phyloP scores from a whole-genome alignment of 1,140 invertebrate genomes.

The Drosophila dunni region DNA sequence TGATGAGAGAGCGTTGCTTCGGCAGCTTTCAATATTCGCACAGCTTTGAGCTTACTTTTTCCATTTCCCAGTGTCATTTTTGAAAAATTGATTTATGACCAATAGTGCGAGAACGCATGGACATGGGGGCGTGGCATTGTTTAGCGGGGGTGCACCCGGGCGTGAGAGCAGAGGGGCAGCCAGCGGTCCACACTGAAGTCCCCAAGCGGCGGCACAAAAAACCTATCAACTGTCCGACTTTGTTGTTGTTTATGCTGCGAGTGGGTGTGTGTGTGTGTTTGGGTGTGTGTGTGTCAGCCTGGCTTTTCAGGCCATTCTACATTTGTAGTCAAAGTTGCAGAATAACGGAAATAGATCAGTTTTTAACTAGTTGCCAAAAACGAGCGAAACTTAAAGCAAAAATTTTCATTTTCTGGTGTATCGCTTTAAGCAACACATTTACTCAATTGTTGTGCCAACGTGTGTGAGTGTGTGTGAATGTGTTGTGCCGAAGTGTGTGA shows the following conservation, averaged over 20 bases:
- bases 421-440: constrained; percentile 35
- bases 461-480: background rate
- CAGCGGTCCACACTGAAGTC: background rate
- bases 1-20: constrained; percentile 30
- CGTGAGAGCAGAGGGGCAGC: background rate
- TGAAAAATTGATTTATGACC: constrained; percentile 82
- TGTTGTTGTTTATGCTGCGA: constrained; percentile 30
- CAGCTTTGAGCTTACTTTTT: constrained; percentile 81
- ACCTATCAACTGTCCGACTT: constrained; percentile 74
- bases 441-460: background rate
- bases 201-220: constrained; percentile 55
- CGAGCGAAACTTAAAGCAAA: constrained; percentile 5
- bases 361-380: constrained; percentile 52
- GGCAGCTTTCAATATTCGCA: constrained; percentile 71
- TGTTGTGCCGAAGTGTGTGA: background rate
- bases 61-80: constrained; percentile 82
- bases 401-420: constrained; percentile 11
- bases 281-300: constrained; percentile 12
- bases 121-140: constrained; percentile 14
- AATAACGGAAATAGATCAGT: constrained; percentile 74
- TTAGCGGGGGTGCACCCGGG: background rate
- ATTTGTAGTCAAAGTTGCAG: constrained; percentile 63
- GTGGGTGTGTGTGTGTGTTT: constrained; percentile 2
- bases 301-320: constrained; percentile 37
- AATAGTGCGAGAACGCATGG: constrained; percentile 54